A percentile compares a stretch with the other conserved stretches of the same genome.
Conservation (phyloP, 2,113 vertebrate genomes). For the Tetrao urogallus region DNA sequence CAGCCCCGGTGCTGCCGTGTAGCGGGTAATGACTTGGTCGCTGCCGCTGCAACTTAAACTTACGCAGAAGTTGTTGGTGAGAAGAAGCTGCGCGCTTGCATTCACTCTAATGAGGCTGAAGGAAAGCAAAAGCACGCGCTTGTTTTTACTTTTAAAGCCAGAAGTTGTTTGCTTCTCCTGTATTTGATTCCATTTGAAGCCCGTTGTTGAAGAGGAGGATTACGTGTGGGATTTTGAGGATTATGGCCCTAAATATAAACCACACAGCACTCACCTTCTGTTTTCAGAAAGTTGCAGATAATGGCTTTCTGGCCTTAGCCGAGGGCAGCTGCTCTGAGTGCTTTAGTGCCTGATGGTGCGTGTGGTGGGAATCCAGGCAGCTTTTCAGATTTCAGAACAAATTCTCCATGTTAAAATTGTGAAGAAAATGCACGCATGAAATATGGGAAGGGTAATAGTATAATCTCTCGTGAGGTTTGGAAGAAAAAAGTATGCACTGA, state of each 20-base stretch:
- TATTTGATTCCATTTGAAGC: neutral
- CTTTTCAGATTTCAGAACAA: neutral
- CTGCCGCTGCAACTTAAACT: neutral
- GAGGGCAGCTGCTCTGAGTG: neutral
- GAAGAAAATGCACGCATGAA: neutral
- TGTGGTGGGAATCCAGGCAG: neutral
- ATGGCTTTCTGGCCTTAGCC: neutral
- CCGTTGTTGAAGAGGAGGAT: neutral
- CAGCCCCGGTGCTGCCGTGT: accelerated
- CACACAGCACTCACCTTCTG: neutral
- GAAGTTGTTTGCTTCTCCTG: neutral
- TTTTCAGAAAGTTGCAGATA: neutral
- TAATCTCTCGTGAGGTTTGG: neutral
- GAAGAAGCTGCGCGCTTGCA: neutral
- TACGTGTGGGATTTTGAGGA: neutral
- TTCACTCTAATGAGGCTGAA: neutral
- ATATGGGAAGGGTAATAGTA: neutral
- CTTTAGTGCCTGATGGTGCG: accelerated
- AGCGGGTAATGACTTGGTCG: neutral
- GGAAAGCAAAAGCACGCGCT: neutral
- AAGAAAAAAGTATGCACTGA: neutral
- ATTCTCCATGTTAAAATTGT: neutral
- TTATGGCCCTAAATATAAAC: slow-evolving; percentile 16
- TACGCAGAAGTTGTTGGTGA: neutral
- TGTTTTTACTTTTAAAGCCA: neutral